phyloP scores from a whole-genome alignment of 37 sponge, comb jelly and placozoan species.

The Tethya wilhelma region DNA sequence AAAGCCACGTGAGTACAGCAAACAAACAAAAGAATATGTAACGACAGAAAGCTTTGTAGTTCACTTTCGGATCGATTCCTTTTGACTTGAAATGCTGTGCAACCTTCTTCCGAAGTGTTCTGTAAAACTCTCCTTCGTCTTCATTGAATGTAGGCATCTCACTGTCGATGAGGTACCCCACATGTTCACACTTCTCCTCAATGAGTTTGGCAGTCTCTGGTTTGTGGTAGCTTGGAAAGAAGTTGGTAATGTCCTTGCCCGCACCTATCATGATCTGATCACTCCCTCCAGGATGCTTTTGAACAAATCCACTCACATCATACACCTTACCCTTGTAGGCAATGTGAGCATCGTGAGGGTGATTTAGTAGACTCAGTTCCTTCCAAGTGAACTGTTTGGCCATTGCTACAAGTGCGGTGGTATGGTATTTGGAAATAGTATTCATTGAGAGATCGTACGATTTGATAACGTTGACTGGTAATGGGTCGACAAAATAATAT shows the following conservation, averaged over 20 bases:
- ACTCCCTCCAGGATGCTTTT: slow-evolving; percentile 76
- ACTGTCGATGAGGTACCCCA: not conserved
- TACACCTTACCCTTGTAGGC: slow-evolving; percentile 76
- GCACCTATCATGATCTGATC: slow-evolving; percentile 81
- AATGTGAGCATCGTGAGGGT: slow-evolving; percentile 67
- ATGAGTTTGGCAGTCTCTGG: not conserved
- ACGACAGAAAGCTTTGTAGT: too few species aligned
- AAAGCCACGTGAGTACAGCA: too few species aligned
- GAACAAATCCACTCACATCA: slow-evolving; percentile 66
- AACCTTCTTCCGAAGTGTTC: slow-evolving; percentile 76
- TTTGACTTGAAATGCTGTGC: too few species aligned
- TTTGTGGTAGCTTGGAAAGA: slow-evolving; percentile 80
- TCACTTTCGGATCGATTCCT: too few species aligned
- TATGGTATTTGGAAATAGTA: too few species aligned
- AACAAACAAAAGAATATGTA: too few species aligned
- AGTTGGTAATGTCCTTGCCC: slow-evolving; percentile 73
- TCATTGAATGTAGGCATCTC: not conserved
- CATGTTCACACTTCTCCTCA: not conserved
- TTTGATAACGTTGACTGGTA: too few species aligned
- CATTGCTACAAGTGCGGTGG: too few species aligned
- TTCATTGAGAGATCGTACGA: too few species aligned
- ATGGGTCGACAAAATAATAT: too few species aligned
- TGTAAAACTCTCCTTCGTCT: slow-evolving; percentile 51
- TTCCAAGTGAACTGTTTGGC: slow-evolving; percentile 66
- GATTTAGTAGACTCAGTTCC: slow-evolving; percentile 60